Base-by-base conservation (phyloP, 2,797 vertebrate genomes). In the Melanotaenia parkinsoni region DNA sequence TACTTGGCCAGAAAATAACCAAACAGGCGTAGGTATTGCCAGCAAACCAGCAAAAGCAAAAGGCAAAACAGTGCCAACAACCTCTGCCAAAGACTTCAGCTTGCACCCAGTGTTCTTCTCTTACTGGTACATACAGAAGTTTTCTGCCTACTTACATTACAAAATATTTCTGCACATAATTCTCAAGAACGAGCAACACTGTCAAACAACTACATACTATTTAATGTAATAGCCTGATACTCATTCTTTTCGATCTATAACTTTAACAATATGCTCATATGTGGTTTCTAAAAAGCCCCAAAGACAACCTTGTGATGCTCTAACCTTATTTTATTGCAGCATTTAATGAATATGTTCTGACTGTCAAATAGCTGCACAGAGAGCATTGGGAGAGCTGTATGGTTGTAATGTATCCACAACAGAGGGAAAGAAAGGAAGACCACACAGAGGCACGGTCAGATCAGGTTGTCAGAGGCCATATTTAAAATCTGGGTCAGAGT, bases 401-500 rank as follows among this genome's bases (percentile, higher is more conserved):
- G 82, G 80, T 80, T 62, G 58, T 43, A 58, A 56, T 57, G 56
- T 66, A 72, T 74, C 78, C 61, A 40, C 72, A 79, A 72, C 71
- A 7, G 85, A 74, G 76, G 86, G 82, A 89, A 82, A 86, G 74
- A 81, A 70, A 86, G 74, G 80, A 70, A 74, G 88, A 87, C 86
- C 87, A 87, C 89, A 88, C 87, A 88, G 86, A 58, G 43, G 71
- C 84, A 33, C 24, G 77, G 80, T 81, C 82, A 81, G 89, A 90
- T 92, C 89, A 77, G 79, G 88, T 91, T 89, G 82, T 90, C 83
- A 66, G 84, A 84, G 73, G 76, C 86, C 87, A 81, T 83, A 88
- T 89, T 91, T 88, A 88, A 83, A 91, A 90, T 88, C 73, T 88
- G 86, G 89, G 88, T 91, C 86, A 88, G 80, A 73, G 87, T 89